Conservation (phyloP, 1,140 invertebrate species). For the Monomorium pharaonis region DNA sequence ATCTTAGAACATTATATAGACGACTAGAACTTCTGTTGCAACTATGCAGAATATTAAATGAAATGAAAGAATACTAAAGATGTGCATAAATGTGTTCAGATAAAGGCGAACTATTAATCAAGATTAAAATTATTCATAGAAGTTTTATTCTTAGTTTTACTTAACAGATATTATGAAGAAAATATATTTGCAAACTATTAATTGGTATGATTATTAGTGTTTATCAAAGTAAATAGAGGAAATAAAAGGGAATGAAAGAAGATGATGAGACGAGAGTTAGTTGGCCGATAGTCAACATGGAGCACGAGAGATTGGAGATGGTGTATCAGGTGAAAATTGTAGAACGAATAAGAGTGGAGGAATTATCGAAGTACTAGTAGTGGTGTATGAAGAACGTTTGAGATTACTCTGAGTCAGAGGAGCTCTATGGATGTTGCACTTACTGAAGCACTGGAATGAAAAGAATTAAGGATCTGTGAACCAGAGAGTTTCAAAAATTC, state of each 20-base stretch:
- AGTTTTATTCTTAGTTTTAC: not conserved
- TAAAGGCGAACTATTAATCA: not conserved
- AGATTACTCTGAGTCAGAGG: slow-evolving; percentile 24
- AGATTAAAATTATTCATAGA: not conserved
- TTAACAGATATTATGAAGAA: slow-evolving; percentile 7
- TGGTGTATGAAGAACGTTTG: not conserved
- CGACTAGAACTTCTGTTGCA: not conserved
- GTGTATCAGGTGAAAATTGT: slow-evolving; percentile 45
- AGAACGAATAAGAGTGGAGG: slow-evolving; percentile 11
- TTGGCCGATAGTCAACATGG: slow-evolving; percentile 5
- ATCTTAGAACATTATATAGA: not conserved
- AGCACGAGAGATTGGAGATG: slow-evolving; percentile 31
- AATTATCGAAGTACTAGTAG: slow-evolving; percentile 21
- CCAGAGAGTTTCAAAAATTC: slow-evolving; percentile 15
- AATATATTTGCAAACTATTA: slow-evolving; percentile 1
- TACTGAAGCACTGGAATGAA: slow-evolving; percentile 23
- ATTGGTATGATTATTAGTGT: slow-evolving; percentile 43
- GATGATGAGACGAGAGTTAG: slow-evolving; percentile 7
- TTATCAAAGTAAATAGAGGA: slow-evolving; percentile 35
- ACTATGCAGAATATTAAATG: not conserved
- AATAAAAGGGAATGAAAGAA: not conserved
- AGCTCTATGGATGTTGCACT: not conserved
- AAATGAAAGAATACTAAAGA: not conserved
- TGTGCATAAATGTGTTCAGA: not conserved
- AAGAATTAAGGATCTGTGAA: slow-evolving; percentile 20